These are phyloP conservation scores for Polydrusus pterygomalis DNA, from an alignment of 2,888 invertebrate species.

Conservation along the genomic window DNA sequence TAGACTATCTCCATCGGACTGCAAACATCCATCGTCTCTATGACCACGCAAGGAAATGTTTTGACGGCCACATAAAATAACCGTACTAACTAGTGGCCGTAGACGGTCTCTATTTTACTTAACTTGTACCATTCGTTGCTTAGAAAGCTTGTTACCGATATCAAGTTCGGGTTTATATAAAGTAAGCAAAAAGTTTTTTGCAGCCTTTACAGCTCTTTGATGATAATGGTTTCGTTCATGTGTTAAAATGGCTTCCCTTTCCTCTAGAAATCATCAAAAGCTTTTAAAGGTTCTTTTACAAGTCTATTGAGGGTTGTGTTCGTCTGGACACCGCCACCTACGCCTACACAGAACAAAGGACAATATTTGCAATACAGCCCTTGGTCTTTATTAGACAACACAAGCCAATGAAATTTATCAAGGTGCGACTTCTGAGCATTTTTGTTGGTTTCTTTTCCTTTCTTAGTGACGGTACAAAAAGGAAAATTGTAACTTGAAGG, in stretches of 20 bases:
- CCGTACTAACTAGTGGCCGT: conserved; percentile 45
- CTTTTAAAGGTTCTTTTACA: neutral
- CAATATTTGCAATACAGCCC: conserved; percentile 18
- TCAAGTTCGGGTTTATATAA: conserved; percentile 1
- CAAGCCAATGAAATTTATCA: conserved; percentile 9
- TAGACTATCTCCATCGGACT: neutral
- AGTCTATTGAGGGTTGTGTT: neutral
- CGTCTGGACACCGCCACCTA: neutral
- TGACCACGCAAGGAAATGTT: conserved; percentile 51
- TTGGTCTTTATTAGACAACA: conserved; percentile 7
- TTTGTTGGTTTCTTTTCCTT: conserved; percentile 1
- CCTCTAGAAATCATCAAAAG: neutral
- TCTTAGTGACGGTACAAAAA: neutral
- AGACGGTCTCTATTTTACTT: conserved; percentile 48
- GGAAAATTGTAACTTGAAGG: neutral
- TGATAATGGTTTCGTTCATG: neutral
- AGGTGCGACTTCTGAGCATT: conserved; percentile 12
- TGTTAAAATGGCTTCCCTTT: neutral
- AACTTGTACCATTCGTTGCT: conserved; percentile 26
- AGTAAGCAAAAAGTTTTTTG: conserved; percentile 4
- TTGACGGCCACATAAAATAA: conserved; percentile 51
- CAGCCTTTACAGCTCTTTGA: neutral
- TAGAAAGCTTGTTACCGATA: neutral
- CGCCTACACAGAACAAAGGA: neutral
- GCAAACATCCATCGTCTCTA: conserved; percentile 38